Base-by-base conservation (phyloP, 2,888 invertebrate genomes). In the Athrips mouffetella region DNA sequence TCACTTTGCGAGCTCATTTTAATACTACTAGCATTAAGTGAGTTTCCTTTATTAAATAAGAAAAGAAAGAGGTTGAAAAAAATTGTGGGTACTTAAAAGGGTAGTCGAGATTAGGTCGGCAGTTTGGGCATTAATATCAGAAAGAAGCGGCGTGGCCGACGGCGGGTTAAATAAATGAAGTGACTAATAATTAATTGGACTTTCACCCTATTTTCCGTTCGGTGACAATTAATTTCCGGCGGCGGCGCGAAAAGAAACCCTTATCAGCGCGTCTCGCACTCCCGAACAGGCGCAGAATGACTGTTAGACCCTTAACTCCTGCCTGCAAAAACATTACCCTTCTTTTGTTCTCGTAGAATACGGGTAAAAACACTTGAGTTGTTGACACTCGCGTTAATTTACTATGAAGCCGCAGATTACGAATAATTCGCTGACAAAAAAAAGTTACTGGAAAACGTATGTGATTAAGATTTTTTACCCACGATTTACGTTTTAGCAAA, bases 161-260 rank as follows among this genome's bases (percentile, higher is more conserved):
- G 70, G 70, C 70, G 81, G 80, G 83, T 86, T 86, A 86, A 85
- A 87, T 86, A 86, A 86, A 86, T 87, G 86, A 86, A 88, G 81
- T 87, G 83, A 80, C 81, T 83, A 85, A 85, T 87, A 88, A 87
- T 87, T 86, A 88, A 88, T 88, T 86, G 86, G 83, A 86, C 77
- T 88, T 86, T 84, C 80, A 77, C 86, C 87, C 87, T 81, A 86
- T 88, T 88, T 86, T 86, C 85, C 81, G 86, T 86, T 86, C 80
- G 82, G 86, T 80, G 86, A 88, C 87, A 84, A 86, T 88, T 87
- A 86, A 88, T 88, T 86, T 88, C 84, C 84, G 80, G 79, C 73
- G 70, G 67, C 69, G 73, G 74, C 65, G 76, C 79, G 80, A 80
- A 85, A 87, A 85, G 82, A 50, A 84, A 84, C 86, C 85, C 84